Base-by-base conservation (phyloP, 2,888 invertebrate genomes). In the Aricia artaxerxes region DNA sequence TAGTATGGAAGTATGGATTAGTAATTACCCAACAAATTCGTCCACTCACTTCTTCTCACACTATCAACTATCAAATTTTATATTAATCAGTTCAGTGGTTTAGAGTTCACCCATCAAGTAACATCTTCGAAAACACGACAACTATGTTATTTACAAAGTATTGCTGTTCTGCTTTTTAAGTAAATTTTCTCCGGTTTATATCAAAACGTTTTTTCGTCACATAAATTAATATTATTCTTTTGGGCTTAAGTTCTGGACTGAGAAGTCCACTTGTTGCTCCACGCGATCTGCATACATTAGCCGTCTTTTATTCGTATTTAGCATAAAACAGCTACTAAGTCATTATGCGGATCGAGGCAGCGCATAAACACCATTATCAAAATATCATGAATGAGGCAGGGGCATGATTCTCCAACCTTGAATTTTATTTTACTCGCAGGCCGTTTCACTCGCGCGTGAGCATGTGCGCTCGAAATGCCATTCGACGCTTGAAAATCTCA, bases 301-400 rank as follows among this genome's bases (percentile, higher is more conserved):
- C 49, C 88, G 88, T 90, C 92, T 92, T 92, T 91, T 90, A 90
- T 91, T 89, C 87, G 89, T 87, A 89, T 87, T 94, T 94, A 92
- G 93, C 94, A 94, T 94, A 93, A 92, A 93, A 93, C 93, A 93
- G 64, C 35, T 31, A 69, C 69, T 69, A 69, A 69, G 90, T 91
- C 92, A 93, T 93, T 93, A 92, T 92, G 91, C 93, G 91, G 90
- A 92, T 91, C 91, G 90, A 91, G 89, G 89, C 89, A 89, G 86
- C 87, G 92, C 92, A 91, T 93, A 92, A 89, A 92, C 91, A 89
- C 90, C 88, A 92, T 93, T 92, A 93, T 92, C 93, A 92, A 93
- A 94, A 93, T 93, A 93, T 92, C 91, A 91, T 89, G 89, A 89
- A 90, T 90, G 92, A 88, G 88, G 86, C 87, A 87, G 87, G 86